Evolutionary conservation across 2,113 vertebrate species (phyloP), one percentile per base, ranked within the genome.

Genomic region (Pipra filicauda): DNA sequence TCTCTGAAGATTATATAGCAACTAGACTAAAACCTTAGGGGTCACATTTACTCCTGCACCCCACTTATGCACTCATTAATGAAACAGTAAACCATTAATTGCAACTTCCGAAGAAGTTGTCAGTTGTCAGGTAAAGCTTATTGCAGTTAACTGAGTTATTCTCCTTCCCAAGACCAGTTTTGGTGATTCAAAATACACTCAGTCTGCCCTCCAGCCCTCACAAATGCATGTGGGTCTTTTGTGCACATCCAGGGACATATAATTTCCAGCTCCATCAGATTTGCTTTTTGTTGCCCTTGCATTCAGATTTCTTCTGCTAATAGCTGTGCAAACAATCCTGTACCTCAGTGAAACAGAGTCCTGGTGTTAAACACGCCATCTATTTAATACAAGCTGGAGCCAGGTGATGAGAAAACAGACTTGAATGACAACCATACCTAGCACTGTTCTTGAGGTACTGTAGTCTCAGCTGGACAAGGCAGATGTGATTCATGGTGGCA

Each of bases 311-410:
- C 21, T 85, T 67, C 17, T 71, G 9, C 20, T 85, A 10, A 22
- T 9, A 85, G 26, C n/a, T 84, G 14, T 30, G 31, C 61, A 35
- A 52, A 49, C 9, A 64, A 54, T 58, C 39, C 39, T 59, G 20
- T 71, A 24, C 44, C 44, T 65, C 31, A 43, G 39, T 59, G 27
- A 79, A n/a, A 21, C 6, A 35, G 20, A 57, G 16, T 69, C 61
- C 15, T 1, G 1, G 16, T 79, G 20, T 12, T 58, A 37, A 79
- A 52, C 0, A 1, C 9, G 6, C 23, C 20, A 41, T n/a, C 20
- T 46, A 19, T 39, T 6, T n/a, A 44, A 49, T 49, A 44, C 20
- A 43, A 49, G 16, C 7, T 31, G 62, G 39, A 91, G 17, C 10
- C 35, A 55, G 15, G 11, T 7, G 27, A 66, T 54, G 8, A 71